Conservation (phyloP, 2,888 invertebrate genomes). For the Xestia ashworthii region DNA sequence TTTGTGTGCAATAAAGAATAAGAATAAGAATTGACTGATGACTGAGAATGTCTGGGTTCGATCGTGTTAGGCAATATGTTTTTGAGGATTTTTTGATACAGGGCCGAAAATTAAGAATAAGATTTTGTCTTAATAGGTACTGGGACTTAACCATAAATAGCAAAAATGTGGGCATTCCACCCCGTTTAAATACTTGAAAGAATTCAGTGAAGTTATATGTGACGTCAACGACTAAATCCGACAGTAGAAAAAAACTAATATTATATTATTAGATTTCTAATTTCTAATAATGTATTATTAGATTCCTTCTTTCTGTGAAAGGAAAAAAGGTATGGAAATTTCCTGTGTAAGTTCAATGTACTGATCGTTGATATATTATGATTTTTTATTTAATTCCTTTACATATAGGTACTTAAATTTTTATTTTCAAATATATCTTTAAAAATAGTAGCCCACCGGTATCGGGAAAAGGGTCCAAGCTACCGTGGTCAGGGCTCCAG, state of each 20-base stretch:
- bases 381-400: too few species aligned
- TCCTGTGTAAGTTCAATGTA: neutral
- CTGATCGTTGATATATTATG: neutral
- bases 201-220: neutral
- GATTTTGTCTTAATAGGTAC: neutral
- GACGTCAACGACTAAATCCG: neutral
- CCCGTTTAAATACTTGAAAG: neutral
- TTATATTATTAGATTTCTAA: too few species aligned
- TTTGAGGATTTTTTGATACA: neutral
- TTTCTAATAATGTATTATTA: too few species aligned
- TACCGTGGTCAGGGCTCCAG: too few species aligned
- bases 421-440: too few species aligned
- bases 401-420: too few species aligned
- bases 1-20: too few species aligned
- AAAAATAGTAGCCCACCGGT: too few species aligned
- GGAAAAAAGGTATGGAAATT: neutral
- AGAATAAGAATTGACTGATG: neutral
- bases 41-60: neutral
- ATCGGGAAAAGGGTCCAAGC: too few species aligned
- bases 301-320: too few species aligned
- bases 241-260: too few species aligned
- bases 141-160: neutral
- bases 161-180: neutral
- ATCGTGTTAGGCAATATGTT: neutral
- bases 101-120: neutral